Conservation (phyloP, 1,140 invertebrate genomes). For the Drosophila willistoni region DNA sequence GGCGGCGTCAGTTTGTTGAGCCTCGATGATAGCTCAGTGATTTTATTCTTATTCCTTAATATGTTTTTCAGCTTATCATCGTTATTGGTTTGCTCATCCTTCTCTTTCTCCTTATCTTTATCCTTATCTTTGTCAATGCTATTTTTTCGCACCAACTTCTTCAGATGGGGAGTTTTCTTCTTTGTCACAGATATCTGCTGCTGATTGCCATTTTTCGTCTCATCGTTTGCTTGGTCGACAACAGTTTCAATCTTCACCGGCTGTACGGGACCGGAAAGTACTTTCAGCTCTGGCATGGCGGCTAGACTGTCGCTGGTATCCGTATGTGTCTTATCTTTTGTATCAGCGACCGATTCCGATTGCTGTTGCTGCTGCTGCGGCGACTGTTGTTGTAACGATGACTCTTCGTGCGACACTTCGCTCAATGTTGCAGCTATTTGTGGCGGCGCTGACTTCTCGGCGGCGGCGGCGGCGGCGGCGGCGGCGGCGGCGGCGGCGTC, state of each 20-base stretch:
- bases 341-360: slow-evolving; percentile 39
- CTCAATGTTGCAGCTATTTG: slow-evolving; percentile 76
- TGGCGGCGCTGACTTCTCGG: slow-evolving; percentile 55
- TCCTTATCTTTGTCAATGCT: slow-evolving; percentile 64
- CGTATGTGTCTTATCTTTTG: slow-evolving; percentile 68
- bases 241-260: slow-evolving; percentile 73
- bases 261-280: slow-evolving; percentile 71
- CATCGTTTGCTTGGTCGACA: slow-evolving; percentile 55
- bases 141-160: slow-evolving; percentile 70
- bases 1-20: slow-evolving; percentile 65
- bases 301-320: slow-evolving; percentile 57
- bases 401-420: slow-evolving; percentile 59
- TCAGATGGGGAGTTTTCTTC: slow-evolving; percentile 55
- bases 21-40: slow-evolving; percentile 49
- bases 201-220: slow-evolving; percentile 29
- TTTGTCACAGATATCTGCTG: slow-evolving; percentile 35
- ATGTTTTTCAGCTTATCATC: slow-evolving; percentile 55
- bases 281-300: slow-evolving; percentile 77
- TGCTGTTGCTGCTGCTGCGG: slow-evolving; percentile 24
- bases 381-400: slow-evolving; percentile 51
- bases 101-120: slow-evolving; percentile 12
- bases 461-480: slow-evolving; percentile 46
- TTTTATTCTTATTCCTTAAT: slow-evolving; percentile 67
- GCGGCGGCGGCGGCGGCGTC: slow-evolving; percentile 46
- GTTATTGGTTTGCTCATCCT: background rate